Evolutionary conservation across 1,140 invertebrate species (phyloP).

Genomic region (Agrilus planipennis): DNA sequence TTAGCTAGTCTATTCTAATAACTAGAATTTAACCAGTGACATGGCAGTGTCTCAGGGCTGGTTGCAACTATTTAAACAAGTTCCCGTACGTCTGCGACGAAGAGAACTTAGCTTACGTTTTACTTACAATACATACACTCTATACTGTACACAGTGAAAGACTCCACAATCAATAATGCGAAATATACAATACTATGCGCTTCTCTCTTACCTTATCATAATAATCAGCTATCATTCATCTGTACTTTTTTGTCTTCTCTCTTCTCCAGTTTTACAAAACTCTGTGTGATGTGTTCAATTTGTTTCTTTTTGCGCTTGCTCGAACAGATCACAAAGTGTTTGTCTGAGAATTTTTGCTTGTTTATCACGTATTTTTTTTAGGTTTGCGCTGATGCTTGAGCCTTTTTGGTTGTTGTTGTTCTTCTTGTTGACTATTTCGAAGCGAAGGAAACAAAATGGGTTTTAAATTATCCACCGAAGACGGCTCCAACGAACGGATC

Average conservation of each 20-base stretch:
- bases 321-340: too few relatives aligned
- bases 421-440: too few relatives aligned
- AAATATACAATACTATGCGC: slow-evolving; percentile 9
- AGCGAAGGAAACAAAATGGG: too few relatives aligned
- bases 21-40: slow-evolving; percentile 9
- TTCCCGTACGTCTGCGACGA: slow-evolving; percentile 3
- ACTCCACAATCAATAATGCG: slow-evolving; percentile 12
- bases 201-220: not conserved
- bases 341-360: too few relatives aligned
- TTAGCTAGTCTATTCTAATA: slow-evolving; percentile 8
- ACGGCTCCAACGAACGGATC: slow-evolving; percentile 37
- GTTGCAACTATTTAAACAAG: slow-evolving; percentile 12
- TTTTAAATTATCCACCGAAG: slow-evolving; percentile 33
- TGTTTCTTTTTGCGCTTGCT: not conserved
- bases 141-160: slow-evolving; percentile 17
- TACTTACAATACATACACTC: slow-evolving; percentile 16
- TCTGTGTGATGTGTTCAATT: not conserved
- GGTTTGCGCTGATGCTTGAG: too few relatives aligned
- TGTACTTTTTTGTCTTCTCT: not conserved
- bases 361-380: too few relatives aligned
- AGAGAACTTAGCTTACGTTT: slow-evolving; percentile 11
- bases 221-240: not conserved
- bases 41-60: slow-evolving; percentile 15
- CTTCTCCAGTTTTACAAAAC: too few relatives aligned
- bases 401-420: too few relatives aligned